These are phyloP conservation scores for Paraescarpia echinospica DNA, from an alignment of 1,140 invertebrate genomes.

Conservation along the genomic window DNA sequence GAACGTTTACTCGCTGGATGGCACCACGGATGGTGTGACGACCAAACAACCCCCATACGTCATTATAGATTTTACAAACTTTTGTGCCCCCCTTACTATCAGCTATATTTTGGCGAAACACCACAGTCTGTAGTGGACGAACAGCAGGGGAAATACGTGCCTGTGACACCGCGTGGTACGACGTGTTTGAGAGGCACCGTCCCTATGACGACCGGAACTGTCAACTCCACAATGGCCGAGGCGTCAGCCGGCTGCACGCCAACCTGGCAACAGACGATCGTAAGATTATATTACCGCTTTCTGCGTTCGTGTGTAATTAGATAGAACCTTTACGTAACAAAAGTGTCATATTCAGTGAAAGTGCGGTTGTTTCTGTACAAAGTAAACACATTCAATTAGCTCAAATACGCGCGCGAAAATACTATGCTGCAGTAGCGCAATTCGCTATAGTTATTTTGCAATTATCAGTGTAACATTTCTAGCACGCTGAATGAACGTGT, in stretches of 20 bases:
- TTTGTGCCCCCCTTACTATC: no score
- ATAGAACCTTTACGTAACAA: not conserved
- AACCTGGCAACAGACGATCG: not conserved
- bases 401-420: no score
- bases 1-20: no score
- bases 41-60: no score
- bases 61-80: no score
- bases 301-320: not conserved
- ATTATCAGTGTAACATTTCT: not conserved
- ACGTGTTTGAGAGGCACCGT: constrained; percentile 25
- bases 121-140: no score
- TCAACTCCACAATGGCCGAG: constrained; percentile 24
- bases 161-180: constrained; percentile 21
- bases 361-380: no score
- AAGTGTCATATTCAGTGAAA: not conserved
- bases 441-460: not conserved
- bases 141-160: constrained; percentile 8
- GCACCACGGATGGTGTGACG: no score
- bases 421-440: not conserved
- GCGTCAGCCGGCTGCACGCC: constrained; percentile 19
- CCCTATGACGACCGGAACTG: constrained; percentile 27
- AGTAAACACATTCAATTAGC: no score
- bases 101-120: no score
- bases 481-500: not conserved
- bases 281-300: not conserved